Evolutionary conservation across 2,888 invertebrate species (phyloP), one percentile per base, ranked within the genome.

Genomic region (Rhamnusium bicolor): DNA sequence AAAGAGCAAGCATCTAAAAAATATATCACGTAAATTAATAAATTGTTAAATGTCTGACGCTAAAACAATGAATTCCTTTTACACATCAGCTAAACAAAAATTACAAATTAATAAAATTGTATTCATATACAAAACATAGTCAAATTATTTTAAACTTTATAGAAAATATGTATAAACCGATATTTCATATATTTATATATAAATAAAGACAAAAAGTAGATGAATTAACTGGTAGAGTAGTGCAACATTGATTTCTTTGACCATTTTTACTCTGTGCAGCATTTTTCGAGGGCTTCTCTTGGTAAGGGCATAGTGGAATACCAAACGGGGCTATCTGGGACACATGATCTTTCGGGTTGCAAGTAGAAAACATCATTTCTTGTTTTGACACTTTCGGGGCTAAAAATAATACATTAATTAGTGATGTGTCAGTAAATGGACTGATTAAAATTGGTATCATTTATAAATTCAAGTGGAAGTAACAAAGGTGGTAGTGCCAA

Each of bases 301-400:
- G 93, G 93, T 24, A 98, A 91, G 54, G 96, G 93, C 89, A 94
- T 94, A 66, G 96, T 96, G 54, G 97, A 96, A 89, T 97, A 98
- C 98, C 98, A 98, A 46, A 97, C 97, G n/a, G 97, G 97, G 81
- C 97, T 97, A 88, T 98, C 97, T 7, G 98, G 97, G 54, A 97
- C 96, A 88, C 98, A 98, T 58, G 96, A 96, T 76, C 96, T 90
- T 90, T 98, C 98, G 49, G 98, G 98, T 86, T 95, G 92, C 75
- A 98, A 90, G 90, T 98, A 98, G 89, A 98, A 98, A 76, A 97
- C 94, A 89, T 97, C 97, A 87, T 95, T 97, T 79, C 97, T 92
- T 67, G 95, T 96, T 88, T 96, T 96, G 70, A 97, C 96, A 85
- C 96, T 96, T 88, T 98, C 97, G 1, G 98, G 98, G 85, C 97